Evolutionary conservation across 2,113 vertebrate genomes (phyloP).

Genomic region (Ameiurus melas): DNA sequence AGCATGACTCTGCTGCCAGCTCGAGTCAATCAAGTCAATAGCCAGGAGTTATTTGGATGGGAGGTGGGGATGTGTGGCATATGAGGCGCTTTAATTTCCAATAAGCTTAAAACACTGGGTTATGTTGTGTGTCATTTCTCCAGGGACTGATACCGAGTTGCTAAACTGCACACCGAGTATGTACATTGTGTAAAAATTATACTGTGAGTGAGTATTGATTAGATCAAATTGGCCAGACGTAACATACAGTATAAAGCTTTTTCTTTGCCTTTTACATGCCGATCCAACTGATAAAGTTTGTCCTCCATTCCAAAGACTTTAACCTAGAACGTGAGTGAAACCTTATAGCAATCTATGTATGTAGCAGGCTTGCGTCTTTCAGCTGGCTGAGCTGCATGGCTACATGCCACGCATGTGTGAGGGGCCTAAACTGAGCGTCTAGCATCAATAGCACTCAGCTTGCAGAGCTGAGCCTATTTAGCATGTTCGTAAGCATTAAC

Average conservation of each 20-base stretch:
- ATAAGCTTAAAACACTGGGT: neutral
- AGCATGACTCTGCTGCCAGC: conserved; percentile 7
- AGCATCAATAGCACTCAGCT: conserved; percentile 1
- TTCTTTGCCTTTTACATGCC: neutral
- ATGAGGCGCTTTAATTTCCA: neutral
- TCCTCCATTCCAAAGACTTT: conserved; percentile 28
- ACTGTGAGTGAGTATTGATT: neutral
- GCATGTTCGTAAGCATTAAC: neutral
- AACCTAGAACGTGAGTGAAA: conserved; percentile 58
- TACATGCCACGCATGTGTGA: conserved; percentile 62
- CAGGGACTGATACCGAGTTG: neutral
- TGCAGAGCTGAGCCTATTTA: conserved; percentile 1
- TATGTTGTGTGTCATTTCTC: neutral
- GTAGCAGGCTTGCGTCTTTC: conserved; percentile 51
- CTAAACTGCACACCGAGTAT: neutral
- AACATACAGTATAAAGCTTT: neutral
- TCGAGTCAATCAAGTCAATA: neutral
- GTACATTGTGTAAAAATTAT: neutral
- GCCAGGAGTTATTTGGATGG: neutral
- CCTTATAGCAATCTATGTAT: conserved; percentile 60
- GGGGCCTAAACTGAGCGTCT: conserved; percentile 32
- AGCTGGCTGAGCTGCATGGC: conserved; percentile 60
- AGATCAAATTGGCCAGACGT: neutral
- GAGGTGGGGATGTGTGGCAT: neutral
- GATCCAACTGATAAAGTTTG: conserved; percentile 2